A percentile compares a stretch with the other conserved stretches of the same genome.
Evolutionary conservation across 2,797 vertebrate genomes (phyloP).

Genomic region (Cygnus olor): DNA sequence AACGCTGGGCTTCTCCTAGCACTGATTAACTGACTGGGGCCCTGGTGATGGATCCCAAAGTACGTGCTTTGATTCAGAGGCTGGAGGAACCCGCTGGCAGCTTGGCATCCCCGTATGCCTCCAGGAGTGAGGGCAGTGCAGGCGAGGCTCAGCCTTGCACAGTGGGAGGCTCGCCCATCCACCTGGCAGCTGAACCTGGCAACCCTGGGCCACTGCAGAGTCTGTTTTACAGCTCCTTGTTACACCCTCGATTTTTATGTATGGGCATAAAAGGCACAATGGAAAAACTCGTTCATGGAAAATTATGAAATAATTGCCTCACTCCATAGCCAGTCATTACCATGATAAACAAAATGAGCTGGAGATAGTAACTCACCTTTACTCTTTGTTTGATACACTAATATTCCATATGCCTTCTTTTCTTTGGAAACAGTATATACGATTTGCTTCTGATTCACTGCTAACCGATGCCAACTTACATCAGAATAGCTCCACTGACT

Average conservation of each 20-base stretch:
- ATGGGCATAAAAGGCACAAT: background rate
- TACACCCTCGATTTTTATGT: background rate
- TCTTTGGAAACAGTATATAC: background rate
- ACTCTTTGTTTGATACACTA: slow-evolving; percentile 15
- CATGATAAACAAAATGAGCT: slow-evolving; percentile 12
- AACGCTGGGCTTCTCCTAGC: background rate
- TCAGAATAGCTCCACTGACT: background rate
- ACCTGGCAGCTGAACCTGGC: background rate
- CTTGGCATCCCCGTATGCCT: accelerated
- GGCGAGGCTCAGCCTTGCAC: background rate
- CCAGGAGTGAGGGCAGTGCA: background rate
- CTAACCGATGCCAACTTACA: background rate
- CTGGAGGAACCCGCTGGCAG: background rate
- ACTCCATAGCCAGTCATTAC: background rate
- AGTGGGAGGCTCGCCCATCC: background rate
- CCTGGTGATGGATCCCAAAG: background rate
- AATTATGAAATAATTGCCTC: slow-evolving; percentile 9
- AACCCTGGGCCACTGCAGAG: background rate
- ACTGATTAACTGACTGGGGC: background rate
- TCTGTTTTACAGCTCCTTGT: background rate
- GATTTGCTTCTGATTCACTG: background rate
- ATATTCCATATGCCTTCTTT: background rate
- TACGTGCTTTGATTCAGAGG: background rate
- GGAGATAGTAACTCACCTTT: slow-evolving; percentile 37
- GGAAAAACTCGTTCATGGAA: slow-evolving; percentile 37